Percentiles rank a stretch among this genome's conserved stretches.
Conservation (phyloP, 2,888 invertebrate genomes). For the Melinaea menophilus region DNA sequence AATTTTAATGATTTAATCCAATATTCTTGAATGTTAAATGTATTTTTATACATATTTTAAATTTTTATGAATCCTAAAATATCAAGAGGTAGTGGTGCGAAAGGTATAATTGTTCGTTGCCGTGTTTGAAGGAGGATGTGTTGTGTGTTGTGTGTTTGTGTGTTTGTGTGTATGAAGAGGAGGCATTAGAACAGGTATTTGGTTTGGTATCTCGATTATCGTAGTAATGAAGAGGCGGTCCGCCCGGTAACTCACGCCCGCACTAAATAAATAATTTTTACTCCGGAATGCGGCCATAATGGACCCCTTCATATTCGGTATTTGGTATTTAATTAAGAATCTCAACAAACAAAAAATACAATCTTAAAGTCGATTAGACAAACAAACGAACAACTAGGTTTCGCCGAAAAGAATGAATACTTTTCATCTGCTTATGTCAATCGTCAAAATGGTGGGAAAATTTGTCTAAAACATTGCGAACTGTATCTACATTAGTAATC, state of each 20-base stretch:
- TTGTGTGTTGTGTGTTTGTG: constrained; percentile 16
- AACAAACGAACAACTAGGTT: too few species aligned
- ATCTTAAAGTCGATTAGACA: not conserved
- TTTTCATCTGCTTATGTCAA: too few species aligned
- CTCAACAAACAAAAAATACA: not conserved
- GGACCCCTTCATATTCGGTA: constrained; percentile 38
- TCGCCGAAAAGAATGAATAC: too few species aligned
- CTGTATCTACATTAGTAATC: too few species aligned
- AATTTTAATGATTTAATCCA: too few species aligned
- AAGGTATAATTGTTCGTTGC: too few species aligned
- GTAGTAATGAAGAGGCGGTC: constrained; percentile 75
- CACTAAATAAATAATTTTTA: constrained; percentile 71
- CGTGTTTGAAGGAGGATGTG: not conserved
- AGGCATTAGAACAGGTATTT: constrained; percentile 40
- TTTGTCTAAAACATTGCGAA: too few species aligned
- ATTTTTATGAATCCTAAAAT: too few species aligned
- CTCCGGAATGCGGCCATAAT: constrained; percentile 55
- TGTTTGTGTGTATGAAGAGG: constrained; percentile 14
- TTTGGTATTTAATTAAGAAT: constrained; percentile 12
- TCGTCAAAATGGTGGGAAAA: too few species aligned
- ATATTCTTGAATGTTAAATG: too few species aligned
- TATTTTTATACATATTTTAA: too few species aligned
- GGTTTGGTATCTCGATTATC: constrained; percentile 63
- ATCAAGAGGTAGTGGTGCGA: too few species aligned
- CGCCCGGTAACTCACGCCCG: constrained; percentile 70